Base-by-base conservation (phyloP, 2,888 invertebrate genomes). In the Galeopsomyia nigrocyanea region DNA sequence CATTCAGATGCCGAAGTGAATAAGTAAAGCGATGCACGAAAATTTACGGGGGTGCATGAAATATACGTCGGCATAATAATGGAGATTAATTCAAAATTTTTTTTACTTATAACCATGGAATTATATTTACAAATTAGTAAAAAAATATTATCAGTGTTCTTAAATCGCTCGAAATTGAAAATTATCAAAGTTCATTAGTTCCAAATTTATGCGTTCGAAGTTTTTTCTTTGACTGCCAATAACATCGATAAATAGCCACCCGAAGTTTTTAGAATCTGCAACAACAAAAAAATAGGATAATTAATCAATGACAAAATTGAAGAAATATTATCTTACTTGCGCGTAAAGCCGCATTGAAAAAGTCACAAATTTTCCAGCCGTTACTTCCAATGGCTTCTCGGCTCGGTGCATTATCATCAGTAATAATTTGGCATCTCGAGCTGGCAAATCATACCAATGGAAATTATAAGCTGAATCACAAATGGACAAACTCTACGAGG, bases 291-390 rank as follows among this genome's bases (percentile, higher is more conserved):
- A 26, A 3, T 5, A 26, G 3, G 26, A 26, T 26, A 26, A 26
- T 5, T 26, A 26, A 26, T 26, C 5, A 61, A 17, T 51, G 3
- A 50, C 19, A 39, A 19, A 50, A 26, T 53, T n/a, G 17, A 53
- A 26, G n/a, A 57, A 57, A 31, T 57, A 26, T 26, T 31, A 13
- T 50, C 76, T 67, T 51, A 78, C 79, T 50, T 68, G 67, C 16
- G 69, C 66, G 50, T 75, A 79, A n/a, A 76, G 66, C 3, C 65
- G 46, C 6, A 78, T 39, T 6, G 77, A 77, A 57, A 76, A 74
- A 1, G 58, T 51, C 14, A 55, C 77, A 51, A 80, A 78, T 56
- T 70, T 77, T 51, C 78, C 78, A 5, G 79, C 80, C 9, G 78
- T 77, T n/a, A 78, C 68, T 49, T 71, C 31, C 0, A 80, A 49